Percentiles rank a stretch among this genome's conserved stretches.
phyloP scores from a whole-genome alignment of 2,888 invertebrate species.

The Rapana venosa region DNA sequence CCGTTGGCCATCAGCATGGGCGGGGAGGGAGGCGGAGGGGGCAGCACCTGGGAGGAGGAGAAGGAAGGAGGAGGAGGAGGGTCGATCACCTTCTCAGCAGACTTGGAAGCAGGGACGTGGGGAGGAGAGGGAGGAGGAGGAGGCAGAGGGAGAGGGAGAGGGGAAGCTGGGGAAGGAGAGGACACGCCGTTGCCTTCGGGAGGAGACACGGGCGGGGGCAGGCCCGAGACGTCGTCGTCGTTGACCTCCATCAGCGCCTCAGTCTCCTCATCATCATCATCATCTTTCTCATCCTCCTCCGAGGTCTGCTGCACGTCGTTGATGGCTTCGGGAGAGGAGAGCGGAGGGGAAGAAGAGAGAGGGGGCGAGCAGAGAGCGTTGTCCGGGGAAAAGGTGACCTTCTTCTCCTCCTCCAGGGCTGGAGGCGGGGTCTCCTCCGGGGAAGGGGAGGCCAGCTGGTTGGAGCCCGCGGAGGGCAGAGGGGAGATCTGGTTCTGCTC shows the following conservation, averaged over 20 bases:
- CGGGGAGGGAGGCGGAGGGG: background rate
- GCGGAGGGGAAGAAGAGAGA: background rate
- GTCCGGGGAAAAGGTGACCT: background rate
- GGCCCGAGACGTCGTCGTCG: slow-evolving; percentile 3
- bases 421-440: background rate
- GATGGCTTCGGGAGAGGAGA: background rate
- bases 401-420: background rate
- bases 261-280: too few species aligned
- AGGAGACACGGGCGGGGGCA: slow-evolving; percentile 24
- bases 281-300: background rate
- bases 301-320: background rate
- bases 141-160: background rate
- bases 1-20: background rate
- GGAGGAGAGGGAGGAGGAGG: background rate
- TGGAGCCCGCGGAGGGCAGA: background rate
- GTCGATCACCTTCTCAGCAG: background rate
- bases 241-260: background rate
- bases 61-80: background rate
- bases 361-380: background rate
- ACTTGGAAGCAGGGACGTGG: background rate
- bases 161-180: slow-evolving; percentile 12
- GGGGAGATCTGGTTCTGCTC: background rate
- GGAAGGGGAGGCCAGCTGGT: slow-evolving; percentile 9
- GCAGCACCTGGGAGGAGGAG: background rate
- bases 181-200: background rate